Conservation (phyloP, 2,888 invertebrate species). For the Cheilosia urbana region DNA sequence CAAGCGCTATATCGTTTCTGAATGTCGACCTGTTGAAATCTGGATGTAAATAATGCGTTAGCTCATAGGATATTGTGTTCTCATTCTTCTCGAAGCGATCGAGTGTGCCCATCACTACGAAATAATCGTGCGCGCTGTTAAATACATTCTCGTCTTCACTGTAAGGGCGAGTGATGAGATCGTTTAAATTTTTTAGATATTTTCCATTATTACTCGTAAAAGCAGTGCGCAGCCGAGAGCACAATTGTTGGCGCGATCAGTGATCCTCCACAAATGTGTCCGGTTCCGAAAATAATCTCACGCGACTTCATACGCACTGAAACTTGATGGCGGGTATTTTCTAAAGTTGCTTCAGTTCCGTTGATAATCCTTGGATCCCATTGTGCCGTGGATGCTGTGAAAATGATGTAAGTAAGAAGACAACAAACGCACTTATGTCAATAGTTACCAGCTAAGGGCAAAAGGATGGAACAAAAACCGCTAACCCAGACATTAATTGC, state of each 20-base stretch:
- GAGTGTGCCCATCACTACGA: conserved; percentile 81
- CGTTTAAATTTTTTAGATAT: background rate
- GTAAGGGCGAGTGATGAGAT: background rate
- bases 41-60: conserved; percentile 75
- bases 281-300: conserved; percentile 80
- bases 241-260: conserved; percentile 79
- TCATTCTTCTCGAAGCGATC: conserved; percentile 78
- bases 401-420: background rate
- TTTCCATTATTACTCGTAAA: conserved; percentile 79
- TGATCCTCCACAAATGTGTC: conserved; percentile 81
- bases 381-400: background rate
- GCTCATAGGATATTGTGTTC: conserved; percentile 78
- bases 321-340: conserved; percentile 80
- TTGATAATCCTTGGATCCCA: conserved; percentile 78
- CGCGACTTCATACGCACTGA: conserved; percentile 78
- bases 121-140: conserved; percentile 75
- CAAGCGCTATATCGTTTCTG: conserved; percentile 80
- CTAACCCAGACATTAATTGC: background rate
- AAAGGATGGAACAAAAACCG: conserved; percentile 1
- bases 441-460: conserved; percentile 32
- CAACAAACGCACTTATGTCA: background rate
- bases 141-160: conserved; percentile 10
- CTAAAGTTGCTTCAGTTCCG: conserved; percentile 77
- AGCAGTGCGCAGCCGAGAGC: conserved; percentile 81
- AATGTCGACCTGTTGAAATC: conserved; percentile 78